Evolutionary conservation across 2,113 vertebrate genomes (phyloP), one percentile per base, ranked within the genome.

Genomic region (Onychorhynchus coronatus): DNA sequence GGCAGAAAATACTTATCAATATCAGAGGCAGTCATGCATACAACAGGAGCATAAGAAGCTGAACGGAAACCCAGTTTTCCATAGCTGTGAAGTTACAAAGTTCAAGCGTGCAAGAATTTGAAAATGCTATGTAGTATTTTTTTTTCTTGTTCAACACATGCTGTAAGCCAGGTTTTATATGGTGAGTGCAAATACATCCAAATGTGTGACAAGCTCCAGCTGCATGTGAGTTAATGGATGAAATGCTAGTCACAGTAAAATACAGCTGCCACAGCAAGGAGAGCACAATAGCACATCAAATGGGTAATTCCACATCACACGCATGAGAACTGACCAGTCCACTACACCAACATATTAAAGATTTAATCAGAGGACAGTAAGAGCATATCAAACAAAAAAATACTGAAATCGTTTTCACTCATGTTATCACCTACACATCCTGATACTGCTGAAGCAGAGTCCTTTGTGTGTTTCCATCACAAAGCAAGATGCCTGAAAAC

Each of bases 191-290:
- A 92, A 92, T 80, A 68, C 63, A 83, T 49, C 46, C 50, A 77
- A 88, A 71, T 9, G 35, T n/a, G 55, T 77, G 67, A 88, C 67
- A 91, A 83, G 50, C 79, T 94, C 72, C 85, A 92, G 79, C 79
- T 88, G 88, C 55, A 73, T 7, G 6, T 0, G 0, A 92, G 79
- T 66, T 90, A 81, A 68, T 85, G 47, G 67, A 82, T 62, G 42
- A 83, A 95, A 94, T 35, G n/a, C 75, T 24, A 53, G 53, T 65
- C 82, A 88, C 63, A 83, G 79, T 88, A 74, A 86, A 93, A 91
- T 5, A 83, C 58, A 92, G 79, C 70, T 91, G 91, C 59, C 67
- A 90, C 88, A 92, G 94, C 79, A 92, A 79, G 67, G 50, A 90
- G 41, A 80, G 21, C 50, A 86, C 12, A 19, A 39, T 2, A 85